Evolutionary conservation across 2,113 vertebrate species (phyloP).

Genomic region (Campylomormyrus numenius): DNA sequence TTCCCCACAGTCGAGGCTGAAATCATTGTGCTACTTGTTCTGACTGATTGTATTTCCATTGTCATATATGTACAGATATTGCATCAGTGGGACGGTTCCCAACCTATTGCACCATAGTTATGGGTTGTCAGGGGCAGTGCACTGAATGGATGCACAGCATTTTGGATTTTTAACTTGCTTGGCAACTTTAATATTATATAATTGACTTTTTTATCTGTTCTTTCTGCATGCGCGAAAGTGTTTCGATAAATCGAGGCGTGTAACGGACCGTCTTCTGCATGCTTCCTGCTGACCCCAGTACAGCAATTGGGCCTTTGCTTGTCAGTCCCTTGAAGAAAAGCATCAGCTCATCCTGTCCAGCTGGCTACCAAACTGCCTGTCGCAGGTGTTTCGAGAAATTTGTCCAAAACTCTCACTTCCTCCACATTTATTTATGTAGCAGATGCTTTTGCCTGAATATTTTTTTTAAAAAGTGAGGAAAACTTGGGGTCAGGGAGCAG

Average conservation of each 20-base stretch:
- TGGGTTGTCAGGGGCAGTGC: not conserved
- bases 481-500: not conserved
- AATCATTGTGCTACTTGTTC: not conserved
- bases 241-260: not conserved
- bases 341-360: not conserved
- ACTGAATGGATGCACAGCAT: not conserved
- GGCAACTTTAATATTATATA: not conserved
- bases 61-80: not conserved
- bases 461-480: not conserved
- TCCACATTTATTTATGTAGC: not conserved
- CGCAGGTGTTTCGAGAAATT: not conserved
- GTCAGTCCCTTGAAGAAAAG: not conserved
- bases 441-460: not conserved
- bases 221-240: not conserved
- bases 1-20: not conserved
- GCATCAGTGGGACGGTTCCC: not conserved
- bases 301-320: not conserved
- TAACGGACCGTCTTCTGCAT: not conserved
- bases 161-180: not conserved
- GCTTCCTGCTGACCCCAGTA: not conserved
- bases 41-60: not conserved
- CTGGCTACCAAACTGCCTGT: not conserved
- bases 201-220: not conserved
- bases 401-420: not conserved
- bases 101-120: not conserved